Conservation (phyloP, 2,113 vertebrate species). For the Merops nubicus region DNA sequence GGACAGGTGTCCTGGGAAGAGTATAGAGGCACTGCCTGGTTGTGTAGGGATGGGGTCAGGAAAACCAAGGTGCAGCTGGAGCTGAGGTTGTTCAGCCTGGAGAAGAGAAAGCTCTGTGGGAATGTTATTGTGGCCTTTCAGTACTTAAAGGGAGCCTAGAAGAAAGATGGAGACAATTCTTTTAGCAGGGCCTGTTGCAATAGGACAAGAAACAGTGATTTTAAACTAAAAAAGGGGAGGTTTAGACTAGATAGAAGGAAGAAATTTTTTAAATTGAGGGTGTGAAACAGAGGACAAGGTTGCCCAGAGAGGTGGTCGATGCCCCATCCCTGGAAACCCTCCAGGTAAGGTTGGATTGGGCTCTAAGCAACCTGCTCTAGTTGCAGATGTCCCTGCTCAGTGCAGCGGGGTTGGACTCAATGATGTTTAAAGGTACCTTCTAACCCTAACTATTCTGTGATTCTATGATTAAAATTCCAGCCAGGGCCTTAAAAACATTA, state of each 20-base stretch:
- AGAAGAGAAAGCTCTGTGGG: background rate
- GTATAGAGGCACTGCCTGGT: background rate
- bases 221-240: background rate
- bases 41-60: background rate
- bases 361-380: background rate
- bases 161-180: background rate
- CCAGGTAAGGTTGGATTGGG: background rate
- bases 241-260: background rate
- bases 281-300: background rate
- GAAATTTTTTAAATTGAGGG: background rate
- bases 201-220: background rate
- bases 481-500: background rate
- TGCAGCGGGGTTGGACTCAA: background rate
- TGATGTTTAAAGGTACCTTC: background rate
- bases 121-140: background rate
- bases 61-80: background rate
- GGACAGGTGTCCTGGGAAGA: background rate
- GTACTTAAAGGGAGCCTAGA: background rate
- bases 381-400: background rate
- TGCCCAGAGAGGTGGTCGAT: too few relatives aligned
- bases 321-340: too few relatives aligned
- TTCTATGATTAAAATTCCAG: background rate
- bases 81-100: background rate
- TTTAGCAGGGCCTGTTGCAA: background rate
- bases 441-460: background rate